Base-by-base conservation (phyloP, 2,888 invertebrate genomes). In the Eupithecia subumbrata region DNA sequence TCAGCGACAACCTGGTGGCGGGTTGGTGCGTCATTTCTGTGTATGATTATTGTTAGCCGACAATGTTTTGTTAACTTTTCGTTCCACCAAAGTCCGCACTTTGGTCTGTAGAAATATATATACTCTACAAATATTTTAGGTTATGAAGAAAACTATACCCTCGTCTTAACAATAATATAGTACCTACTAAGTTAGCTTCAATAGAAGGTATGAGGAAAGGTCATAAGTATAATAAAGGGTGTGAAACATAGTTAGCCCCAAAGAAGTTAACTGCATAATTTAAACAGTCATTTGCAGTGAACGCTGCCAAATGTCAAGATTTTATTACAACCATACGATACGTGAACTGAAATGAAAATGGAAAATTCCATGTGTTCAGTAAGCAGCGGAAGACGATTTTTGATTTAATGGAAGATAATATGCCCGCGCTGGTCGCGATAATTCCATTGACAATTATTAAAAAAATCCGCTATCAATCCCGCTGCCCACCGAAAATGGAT, bases 181-280 rank as follows among this genome's bases (percentile, higher is more conserved):
- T 67, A 56, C 56, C 64, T 75, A 77, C 69, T 74, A 73, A 75
- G 67, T 74, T 73, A 70, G 73, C 77, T 75, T 18, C 64, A 66
- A 37, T 30, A 71, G 8, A 72, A 74, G 69, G 63, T 72, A 69
- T 56, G n/a, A 71, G 72, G 79, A 85, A 86, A 85, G 85, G 86
- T 86, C 83, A 64, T 37, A 67, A 67, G 66, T 76, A 68, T 70
- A 83, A 81, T 81, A 86, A 84, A 86, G 85, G 86, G 85, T 85
- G 85, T 85, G 85, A 83, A 84, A 77, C 79, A 73, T 80, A 84
- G 81, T 80, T 84, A 85, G 84, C 83, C 78, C 84, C 80, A 82
- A 83, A 84, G 85, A 84, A 88, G 86, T 87, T 90, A 91, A 91
- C 88, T 90, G 88, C 90, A 90, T 91, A 91, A 92, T 91, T 91